Evolutionary conservation across 2,797 vertebrate genomes (phyloP).

Genomic region (Hapalemur alaotrensis): DNA sequence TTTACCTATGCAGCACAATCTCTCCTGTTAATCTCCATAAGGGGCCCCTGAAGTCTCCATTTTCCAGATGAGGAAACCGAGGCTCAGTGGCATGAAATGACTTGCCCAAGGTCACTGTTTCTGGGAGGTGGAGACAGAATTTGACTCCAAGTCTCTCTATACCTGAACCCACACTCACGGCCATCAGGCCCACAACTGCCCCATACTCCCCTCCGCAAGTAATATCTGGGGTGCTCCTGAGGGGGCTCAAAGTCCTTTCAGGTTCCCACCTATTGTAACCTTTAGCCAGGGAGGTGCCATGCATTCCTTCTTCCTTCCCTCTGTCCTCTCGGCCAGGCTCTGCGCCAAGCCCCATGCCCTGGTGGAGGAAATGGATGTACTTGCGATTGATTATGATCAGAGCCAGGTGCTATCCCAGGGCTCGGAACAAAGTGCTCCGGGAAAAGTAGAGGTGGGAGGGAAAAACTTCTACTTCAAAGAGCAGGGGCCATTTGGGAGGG

Average conservation of each 20-base stretch:
- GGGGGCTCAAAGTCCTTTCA: neutral
- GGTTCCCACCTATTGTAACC: neutral
- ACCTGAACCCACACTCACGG: neutral
- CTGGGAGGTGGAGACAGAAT: neutral
- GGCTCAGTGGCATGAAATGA: neutral
- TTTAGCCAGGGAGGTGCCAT: neutral
- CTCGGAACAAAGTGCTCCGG: neutral
- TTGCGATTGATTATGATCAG: neutral
- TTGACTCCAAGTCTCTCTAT: neutral
- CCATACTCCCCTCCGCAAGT: neutral
- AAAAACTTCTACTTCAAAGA: neutral
- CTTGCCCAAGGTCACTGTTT: neutral
- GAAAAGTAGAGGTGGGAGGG: neutral
- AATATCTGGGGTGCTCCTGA: neutral
- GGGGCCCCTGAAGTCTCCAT: neutral
- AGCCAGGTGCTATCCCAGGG: neutral
- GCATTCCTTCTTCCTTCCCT: neutral
- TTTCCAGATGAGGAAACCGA: neutral
- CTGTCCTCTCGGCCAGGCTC: neutral
- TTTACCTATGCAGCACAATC: rapidly evolving
- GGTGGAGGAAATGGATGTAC: neutral
- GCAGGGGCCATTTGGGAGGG: neutral
- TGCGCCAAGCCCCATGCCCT: neutral
- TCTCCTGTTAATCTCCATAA: neutral
- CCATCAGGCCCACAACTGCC: rapidly evolving